Conservation (phyloP, 2,888 invertebrate genomes). For the Plebejus melissa region DNA sequence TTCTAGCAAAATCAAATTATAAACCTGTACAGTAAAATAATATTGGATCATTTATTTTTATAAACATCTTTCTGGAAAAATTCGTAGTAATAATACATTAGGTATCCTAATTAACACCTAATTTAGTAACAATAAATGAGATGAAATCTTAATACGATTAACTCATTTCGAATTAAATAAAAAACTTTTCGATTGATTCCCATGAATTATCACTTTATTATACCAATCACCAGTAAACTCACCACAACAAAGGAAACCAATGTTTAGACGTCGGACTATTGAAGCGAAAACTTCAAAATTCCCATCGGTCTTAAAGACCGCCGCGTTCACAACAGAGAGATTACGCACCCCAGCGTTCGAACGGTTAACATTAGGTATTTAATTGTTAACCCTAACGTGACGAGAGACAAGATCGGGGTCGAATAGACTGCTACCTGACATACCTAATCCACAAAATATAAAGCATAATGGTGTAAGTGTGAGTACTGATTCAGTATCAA, state of each 20-base stretch:
- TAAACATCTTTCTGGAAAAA: too few species aligned
- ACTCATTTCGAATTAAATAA: not conserved
- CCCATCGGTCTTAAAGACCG: conserved; percentile 54
- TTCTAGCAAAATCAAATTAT: too few species aligned
- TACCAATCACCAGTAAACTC: conserved; percentile 44
- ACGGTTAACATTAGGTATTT: conserved; percentile 60
- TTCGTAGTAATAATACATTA: too few species aligned
- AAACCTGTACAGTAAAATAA: too few species aligned
- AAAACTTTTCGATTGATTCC: conserved; percentile 32
- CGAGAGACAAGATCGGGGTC: conserved; percentile 52
- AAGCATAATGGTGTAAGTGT: conserved; percentile 36
- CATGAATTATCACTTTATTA: conserved; percentile 35
- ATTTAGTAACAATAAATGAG: not conserved
- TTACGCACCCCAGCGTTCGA: conserved; percentile 48
- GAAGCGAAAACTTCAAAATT: conserved; percentile 62
- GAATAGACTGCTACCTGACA: conserved; percentile 46
- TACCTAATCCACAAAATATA: conserved; percentile 38
- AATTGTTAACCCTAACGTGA: conserved; percentile 47
- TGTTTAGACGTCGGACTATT: conserved; percentile 63
- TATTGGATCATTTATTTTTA: too few species aligned
- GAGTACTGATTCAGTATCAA: conserved; percentile 28
- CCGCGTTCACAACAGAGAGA: conserved; percentile 40
- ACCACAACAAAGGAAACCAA: conserved; percentile 55
- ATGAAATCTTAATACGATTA: not conserved
- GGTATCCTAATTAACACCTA: too few species aligned